Conservation (phyloP, 2,113 vertebrate genomes). For the Stigmatopora nigra region DNA sequence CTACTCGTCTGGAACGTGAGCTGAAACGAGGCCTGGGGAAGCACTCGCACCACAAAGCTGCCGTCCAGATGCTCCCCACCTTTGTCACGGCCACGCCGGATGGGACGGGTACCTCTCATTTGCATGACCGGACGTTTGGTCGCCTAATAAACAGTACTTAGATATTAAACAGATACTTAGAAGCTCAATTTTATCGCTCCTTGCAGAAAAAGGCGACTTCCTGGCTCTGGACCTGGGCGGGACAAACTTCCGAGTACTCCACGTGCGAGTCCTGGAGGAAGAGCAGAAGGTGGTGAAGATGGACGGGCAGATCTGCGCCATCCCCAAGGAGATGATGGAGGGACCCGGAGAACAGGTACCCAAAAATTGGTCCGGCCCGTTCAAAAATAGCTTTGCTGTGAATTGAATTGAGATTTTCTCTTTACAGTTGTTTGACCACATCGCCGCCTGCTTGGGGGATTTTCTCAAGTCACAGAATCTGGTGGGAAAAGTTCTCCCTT, state of each 20-base stretch:
- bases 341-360: constrained; percentile 74
- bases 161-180: too few species aligned
- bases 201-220: constrained; percentile 76
- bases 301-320: constrained; percentile 68
- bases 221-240: constrained; percentile 82
- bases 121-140: too few species aligned
- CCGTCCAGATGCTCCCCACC: constrained; percentile 78
- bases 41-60: constrained; percentile 39
- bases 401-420: too few species aligned
- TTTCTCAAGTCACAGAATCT: constrained; percentile 64
- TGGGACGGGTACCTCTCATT: constrained; percentile 71
- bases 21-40: constrained; percentile 66
- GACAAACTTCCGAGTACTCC: constrained; percentile 82
- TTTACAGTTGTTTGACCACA: constrained; percentile 80
- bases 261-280: constrained; percentile 61
- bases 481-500: constrained; percentile 48
- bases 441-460: constrained; percentile 66
- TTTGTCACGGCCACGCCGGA: constrained; percentile 76
- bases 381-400: too few species aligned
- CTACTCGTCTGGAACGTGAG: constrained; percentile 57
- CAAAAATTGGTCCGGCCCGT: too few species aligned
- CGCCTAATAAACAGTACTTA: too few species aligned
- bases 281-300: constrained; percentile 58
- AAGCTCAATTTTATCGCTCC: too few species aligned
- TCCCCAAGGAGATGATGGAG: constrained; percentile 62